Percentiles rank a stretch among this genome's conserved stretches.
phyloP scores from a whole-genome alignment of 2,888 invertebrate species.

The Catocala sponsa region DNA sequence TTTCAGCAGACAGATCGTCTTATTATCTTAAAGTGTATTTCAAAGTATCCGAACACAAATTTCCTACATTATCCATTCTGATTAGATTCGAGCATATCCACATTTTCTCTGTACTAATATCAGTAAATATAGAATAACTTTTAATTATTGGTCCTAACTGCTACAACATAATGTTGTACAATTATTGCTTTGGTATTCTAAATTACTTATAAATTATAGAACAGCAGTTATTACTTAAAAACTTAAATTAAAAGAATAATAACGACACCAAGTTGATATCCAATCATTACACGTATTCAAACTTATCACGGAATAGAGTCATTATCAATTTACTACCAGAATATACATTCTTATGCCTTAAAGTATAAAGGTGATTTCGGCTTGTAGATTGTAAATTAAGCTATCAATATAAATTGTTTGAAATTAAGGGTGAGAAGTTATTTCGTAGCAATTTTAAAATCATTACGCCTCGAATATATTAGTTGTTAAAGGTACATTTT shows the following conservation, averaged over 20 bases:
- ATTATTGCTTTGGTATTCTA: too few relatives aligned
- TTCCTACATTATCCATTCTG: too few relatives aligned
- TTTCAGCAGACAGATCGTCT: too few relatives aligned
- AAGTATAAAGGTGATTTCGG: not conserved
- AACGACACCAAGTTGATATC: slow-evolving; percentile 34
- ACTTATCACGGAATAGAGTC: slow-evolving; percentile 67
- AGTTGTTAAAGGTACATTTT: slow-evolving; percentile 20
- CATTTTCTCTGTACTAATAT: not conserved
- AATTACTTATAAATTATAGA: too few relatives aligned
- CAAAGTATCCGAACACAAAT: too few relatives aligned
- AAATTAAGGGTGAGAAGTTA: slow-evolving; percentile 58
- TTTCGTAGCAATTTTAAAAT: slow-evolving; percentile 59
- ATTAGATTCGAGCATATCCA: too few relatives aligned
- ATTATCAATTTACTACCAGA: slow-evolving; percentile 46
- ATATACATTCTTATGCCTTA: not conserved
- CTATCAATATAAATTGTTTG: slow-evolving; percentile 26
- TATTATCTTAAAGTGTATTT: too few relatives aligned
- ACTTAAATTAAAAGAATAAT: slow-evolving; percentile 39
- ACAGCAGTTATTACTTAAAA: slow-evolving; percentile 32
- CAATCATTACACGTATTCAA: slow-evolving; percentile 40
- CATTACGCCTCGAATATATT: slow-evolving; percentile 48
- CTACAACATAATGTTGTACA: too few relatives aligned
- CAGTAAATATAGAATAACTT: too few relatives aligned
- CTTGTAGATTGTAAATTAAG: slow-evolving; percentile 15
- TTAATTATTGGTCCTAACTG: too few relatives aligned